Evolutionary conservation across 2,888 invertebrate species (phyloP).

Genomic region (Notodonta ziczac): DNA sequence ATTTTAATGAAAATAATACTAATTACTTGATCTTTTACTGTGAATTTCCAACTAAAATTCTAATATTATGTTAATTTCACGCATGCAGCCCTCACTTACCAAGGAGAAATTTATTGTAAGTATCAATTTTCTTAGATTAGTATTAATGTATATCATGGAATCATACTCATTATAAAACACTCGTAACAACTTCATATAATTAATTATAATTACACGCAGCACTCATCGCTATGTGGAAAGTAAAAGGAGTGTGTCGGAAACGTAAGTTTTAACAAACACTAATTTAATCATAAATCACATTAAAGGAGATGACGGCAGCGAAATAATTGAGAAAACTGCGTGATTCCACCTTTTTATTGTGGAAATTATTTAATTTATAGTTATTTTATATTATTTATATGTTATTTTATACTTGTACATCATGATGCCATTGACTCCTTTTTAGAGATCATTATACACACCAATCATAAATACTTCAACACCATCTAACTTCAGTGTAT

Average conservation of each 20-base stretch:
- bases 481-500: not conserved
- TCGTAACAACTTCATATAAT: slow-evolving; percentile 10
- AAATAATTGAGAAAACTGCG: not conserved
- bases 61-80: slow-evolving; percentile 64
- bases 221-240: slow-evolving; percentile 77
- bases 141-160: slow-evolving; percentile 2
- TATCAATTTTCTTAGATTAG: slow-evolving; percentile 46
- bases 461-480: not conserved
- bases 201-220: slow-evolving; percentile 68
- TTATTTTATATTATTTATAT: no score
- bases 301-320: not conserved
- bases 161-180: slow-evolving; percentile 12
- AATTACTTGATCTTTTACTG: not conserved
- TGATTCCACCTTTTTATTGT: no score
- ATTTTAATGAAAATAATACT: not conserved
- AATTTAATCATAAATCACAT: not conserved
- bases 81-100: slow-evolving; percentile 84
- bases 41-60: slow-evolving; percentile 44
- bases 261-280: slow-evolving; percentile 61
- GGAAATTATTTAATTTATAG: no score
- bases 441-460: not conserved
- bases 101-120: slow-evolving; percentile 80
- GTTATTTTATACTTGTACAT: no score
- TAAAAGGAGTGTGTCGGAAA: slow-evolving; percentile 79
- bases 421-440: not conserved